A percentile compares a stretch with the other conserved stretches of the same genome.
Evolutionary conservation across 2,888 invertebrate species (phyloP).

Genomic region (Drosophila neonasuta): DNA sequence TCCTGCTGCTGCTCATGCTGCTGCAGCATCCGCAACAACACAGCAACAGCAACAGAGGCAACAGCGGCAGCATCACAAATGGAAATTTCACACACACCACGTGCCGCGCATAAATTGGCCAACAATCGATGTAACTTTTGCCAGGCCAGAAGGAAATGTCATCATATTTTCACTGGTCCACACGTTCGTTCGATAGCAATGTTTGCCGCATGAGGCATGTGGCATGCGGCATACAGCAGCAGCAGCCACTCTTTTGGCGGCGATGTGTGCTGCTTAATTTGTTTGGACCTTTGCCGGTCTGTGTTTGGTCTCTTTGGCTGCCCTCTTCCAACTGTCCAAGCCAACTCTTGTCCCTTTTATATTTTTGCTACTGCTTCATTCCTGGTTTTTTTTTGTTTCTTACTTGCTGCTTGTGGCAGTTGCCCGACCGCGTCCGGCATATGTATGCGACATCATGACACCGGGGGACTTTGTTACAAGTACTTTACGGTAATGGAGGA

Average conservation of each 20-base stretch:
- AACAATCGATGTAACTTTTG: slow-evolving; percentile 75
- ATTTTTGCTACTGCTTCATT: slow-evolving; percentile 17
- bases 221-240: too few relatives aligned
- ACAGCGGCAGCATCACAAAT: too few relatives aligned
- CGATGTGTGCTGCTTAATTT: slow-evolving; percentile 78
- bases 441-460: slow-evolving; percentile 74
- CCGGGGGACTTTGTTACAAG: slow-evolving; percentile 79
- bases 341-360: slow-evolving; percentile 26
- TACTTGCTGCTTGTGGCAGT: slow-evolving; percentile 22
- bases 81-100: slow-evolving; percentile 71
- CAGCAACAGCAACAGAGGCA: too few relatives aligned
- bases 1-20: too few relatives aligned
- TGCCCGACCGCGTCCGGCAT: slow-evolving; percentile 47
- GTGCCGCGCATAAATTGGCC: slow-evolving; percentile 79
- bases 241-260: slow-evolving; percentile 22
- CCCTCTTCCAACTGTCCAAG: slow-evolving; percentile 6
- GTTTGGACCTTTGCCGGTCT: slow-evolving; percentile 65
- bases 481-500: slow-evolving; percentile 82
- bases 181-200: slow-evolving; percentile 40
- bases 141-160: slow-evolving; percentile 68
- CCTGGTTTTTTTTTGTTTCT: slow-evolving; percentile 33
- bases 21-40: too few relatives aligned
- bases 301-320: slow-evolving; percentile 1
- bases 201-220: slow-evolving; percentile 35
- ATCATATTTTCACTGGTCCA: slow-evolving; percentile 68